Evolutionary conservation across 53 echinoderm and acorn worm genomes (phyloP), one percentile per base, ranked within the genome.

Genomic region (Hippasteria phrygiana): DNA sequence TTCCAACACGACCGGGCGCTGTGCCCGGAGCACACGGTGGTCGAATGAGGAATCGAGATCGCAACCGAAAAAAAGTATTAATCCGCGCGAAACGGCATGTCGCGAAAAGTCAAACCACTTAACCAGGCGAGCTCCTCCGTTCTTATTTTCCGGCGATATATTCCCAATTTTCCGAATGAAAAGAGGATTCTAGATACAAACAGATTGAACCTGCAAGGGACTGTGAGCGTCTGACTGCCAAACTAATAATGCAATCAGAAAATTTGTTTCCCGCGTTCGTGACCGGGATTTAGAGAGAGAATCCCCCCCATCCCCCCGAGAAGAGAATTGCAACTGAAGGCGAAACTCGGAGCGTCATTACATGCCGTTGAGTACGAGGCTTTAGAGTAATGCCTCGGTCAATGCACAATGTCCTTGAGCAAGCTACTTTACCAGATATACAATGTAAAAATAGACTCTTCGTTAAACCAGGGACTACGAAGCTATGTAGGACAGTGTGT

Each of bases 141-240:
- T 59, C 14, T 59, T 22, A 59, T 70, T 70, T 35, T 14, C 16
- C 35, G 70, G 31, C 35, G 62, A 70, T 70, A 17, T 35, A 66
- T 35, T 70, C 34, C 70, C 70, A 28, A 70, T 28, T 70, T 59
- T 70, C 35, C 70, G 35, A 70, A 70, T 70, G 70, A 37, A 34
- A 8, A 51, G 51, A 51, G 51, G 51, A 20, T 51, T 51, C 20
- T 5, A 51, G 51, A 20, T 2, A 2, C 16, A 2, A 12, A 20
- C 16, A 14, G 51, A 17, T 51, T 51, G 14, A 51, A 51, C 51
- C 51, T 51, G 13, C 51, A 17, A 14, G 51, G 20, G 51, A 20
- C 20, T 20, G 16, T 51, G n/a, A n/a, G 12, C 51, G 16, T 51
- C 5, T 20, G 8, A 13, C 46, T 13, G 46, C 13, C 16, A 51